Conservation (phyloP, 2,797 vertebrate species). For the Tadarida brasiliensis region DNA sequence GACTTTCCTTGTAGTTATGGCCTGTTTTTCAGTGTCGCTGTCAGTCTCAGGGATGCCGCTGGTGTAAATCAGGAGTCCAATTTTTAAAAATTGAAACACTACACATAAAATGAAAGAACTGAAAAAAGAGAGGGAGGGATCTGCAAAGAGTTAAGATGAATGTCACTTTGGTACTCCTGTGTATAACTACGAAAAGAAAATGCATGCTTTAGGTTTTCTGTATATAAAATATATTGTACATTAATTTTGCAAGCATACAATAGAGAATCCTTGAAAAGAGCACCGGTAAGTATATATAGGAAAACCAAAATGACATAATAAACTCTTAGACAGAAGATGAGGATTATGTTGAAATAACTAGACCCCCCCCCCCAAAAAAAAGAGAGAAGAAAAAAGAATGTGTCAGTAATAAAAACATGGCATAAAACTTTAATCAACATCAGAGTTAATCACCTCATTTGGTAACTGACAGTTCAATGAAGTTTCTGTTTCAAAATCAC, state of each 20-base stretch:
- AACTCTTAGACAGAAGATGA: conserved; percentile 62
- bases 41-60: neutral
- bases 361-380: neutral
- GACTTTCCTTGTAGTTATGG: neutral
- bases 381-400: conserved; percentile 72
- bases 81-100: conserved; percentile 28
- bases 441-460: conserved; percentile 88
- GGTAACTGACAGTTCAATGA: conserved; percentile 87
- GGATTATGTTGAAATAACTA: conserved; percentile 56
- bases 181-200: neutral
- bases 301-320: conserved; percentile 56
- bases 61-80: neutral
- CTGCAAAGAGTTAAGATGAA: neutral
- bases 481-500: conserved; percentile 88
- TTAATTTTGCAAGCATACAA: conserved; percentile 59
- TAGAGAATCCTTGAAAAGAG: conserved; percentile 69
- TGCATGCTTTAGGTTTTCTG: neutral
- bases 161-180: neutral
- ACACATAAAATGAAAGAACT: conserved; percentile 11
- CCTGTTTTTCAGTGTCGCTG: neutral
- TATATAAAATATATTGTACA: neutral
- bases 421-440: conserved; percentile 85
- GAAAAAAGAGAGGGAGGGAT: neutral
- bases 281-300: conserved; percentile 2
- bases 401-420: conserved; percentile 79